Percentiles rank a stretch among this genome's conserved stretches.
These are phyloP conservation scores for Penaeus japonicus DNA, from an alignment of 1,140 invertebrate species.

Conservation along the genomic window DNA sequence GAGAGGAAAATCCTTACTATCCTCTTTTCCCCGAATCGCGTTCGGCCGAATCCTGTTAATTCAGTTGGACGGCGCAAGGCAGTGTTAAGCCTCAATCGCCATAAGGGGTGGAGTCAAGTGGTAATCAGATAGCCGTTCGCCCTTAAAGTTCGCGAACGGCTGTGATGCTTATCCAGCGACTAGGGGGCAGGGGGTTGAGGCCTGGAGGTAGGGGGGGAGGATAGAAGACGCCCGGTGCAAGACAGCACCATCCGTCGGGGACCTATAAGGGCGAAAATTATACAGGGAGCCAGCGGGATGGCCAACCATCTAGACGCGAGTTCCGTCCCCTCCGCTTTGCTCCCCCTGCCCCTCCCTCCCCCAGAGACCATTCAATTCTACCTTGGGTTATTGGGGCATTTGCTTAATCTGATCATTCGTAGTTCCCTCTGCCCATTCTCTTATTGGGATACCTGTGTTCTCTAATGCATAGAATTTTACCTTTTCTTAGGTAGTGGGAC, in stretches of 20 bases:
- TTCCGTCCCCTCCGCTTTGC: not conserved
- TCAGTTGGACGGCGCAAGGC: slow-evolving; percentile 14
- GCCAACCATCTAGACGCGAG: not conserved
- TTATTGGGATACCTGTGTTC: slow-evolving; percentile 26
- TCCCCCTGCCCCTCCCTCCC: too few relatives aligned
- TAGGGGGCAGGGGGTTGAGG: not conserved
- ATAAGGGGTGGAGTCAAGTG: slow-evolving; percentile 2
- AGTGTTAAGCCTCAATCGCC: slow-evolving; percentile 19
- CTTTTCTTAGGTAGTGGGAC: not conserved
- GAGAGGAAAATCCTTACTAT: not conserved
- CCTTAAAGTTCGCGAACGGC: not conserved
- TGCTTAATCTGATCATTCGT: slow-evolving; percentile 28
- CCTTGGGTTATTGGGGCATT: slow-evolving; percentile 24
- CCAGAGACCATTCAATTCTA: slow-evolving; percentile 9
- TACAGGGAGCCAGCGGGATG: not conserved
- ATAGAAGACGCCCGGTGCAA: not conserved
- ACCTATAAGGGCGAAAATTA: not conserved
- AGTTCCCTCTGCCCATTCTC: slow-evolving; percentile 19
- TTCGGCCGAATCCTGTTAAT: slow-evolving; percentile 34
- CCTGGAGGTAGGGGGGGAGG: too few relatives aligned
- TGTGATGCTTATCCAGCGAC: not conserved
- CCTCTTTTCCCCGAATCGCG: not conserved
- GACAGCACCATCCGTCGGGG: not conserved
- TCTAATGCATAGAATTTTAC: not conserved
- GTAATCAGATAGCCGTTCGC: not conserved